A percentile compares a stretch with the other conserved stretches of the same genome.
These are phyloP conservation scores for Stenoptilia bipunctidactyla DNA, from an alignment of 2,888 invertebrate genomes.

Conservation along the genomic window DNA sequence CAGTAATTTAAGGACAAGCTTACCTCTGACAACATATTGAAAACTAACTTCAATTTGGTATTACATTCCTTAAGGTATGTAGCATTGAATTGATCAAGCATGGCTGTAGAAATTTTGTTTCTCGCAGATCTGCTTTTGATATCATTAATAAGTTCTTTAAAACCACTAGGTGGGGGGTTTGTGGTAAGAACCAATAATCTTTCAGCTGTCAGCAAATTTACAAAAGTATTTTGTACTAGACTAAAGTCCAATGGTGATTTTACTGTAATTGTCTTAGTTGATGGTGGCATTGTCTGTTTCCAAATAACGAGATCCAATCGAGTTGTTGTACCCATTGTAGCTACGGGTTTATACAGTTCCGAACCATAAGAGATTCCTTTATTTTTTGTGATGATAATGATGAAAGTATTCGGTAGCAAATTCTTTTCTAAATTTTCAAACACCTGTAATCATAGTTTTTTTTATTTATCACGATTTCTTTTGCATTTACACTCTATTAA, in stretches of 20 bases:
- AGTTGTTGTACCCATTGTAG: constrained; percentile 7
- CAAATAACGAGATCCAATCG: constrained; percentile 17
- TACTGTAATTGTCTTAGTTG: constrained; percentile 15
- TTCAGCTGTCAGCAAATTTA: constrained; percentile 9
- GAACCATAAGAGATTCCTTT: constrained; percentile 10
- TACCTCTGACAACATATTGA: constrained; percentile 17
- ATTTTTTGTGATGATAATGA: constrained; percentile 50
- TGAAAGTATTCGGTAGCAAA: constrained; percentile 33
- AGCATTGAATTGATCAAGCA: constrained; percentile 14
- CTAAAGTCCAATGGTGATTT: constrained; percentile 12
- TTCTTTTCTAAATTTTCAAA: constrained; percentile 12
- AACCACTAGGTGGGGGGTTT: constrained; percentile 14
- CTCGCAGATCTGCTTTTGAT: constrained; percentile 13
- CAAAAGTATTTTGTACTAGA: constrained; percentile 8
- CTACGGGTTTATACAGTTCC: constrained; percentile 11
- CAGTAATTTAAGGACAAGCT: too few relatives aligned
- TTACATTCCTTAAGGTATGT: constrained; percentile 15
- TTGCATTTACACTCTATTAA: too few relatives aligned
- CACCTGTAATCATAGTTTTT: constrained; percentile 7
- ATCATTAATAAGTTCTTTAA: constrained; percentile 16
- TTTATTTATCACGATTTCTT: too few relatives aligned
- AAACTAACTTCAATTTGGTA: constrained; percentile 15
- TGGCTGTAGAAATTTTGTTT: constrained; percentile 15
- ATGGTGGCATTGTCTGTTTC: constrained; percentile 11
- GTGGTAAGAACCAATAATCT: constrained; percentile 16